phyloP scores from a whole-genome alignment of 2,797 vertebrate species.

The Microctenopoma steveboyesi region DNA sequence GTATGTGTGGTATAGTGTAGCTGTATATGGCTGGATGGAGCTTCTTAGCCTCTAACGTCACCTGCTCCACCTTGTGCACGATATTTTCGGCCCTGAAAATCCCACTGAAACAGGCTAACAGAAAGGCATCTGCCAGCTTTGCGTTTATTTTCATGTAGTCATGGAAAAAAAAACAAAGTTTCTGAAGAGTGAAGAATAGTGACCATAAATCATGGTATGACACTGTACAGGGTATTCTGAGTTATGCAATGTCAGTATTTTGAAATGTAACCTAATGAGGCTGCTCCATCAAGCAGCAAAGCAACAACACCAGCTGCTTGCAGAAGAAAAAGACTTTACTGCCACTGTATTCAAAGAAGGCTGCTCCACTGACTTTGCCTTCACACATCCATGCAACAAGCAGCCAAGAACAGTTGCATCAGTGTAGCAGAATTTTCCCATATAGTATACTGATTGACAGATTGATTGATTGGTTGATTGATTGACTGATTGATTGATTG shows the following conservation, averaged over 20 bases:
- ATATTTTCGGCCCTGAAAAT: constrained; percentile 37
- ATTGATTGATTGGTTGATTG: constrained; percentile 1
- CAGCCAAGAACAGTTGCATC: constrained; percentile 23
- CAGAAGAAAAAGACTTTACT: constrained; percentile 46
- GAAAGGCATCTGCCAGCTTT: constrained; percentile 46
- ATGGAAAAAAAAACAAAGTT: constrained; percentile 66
- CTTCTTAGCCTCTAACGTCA: constrained; percentile 30
- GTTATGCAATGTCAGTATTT: constrained; percentile 64
- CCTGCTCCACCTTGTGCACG: constrained; percentile 38
- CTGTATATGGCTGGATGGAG: constrained; percentile 23
- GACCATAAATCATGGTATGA: constrained; percentile 73
- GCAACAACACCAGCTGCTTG: constrained; percentile 51
- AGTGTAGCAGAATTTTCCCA: constrained; percentile 13
- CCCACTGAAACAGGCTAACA: constrained; percentile 48
- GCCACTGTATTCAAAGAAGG: constrained; percentile 50
- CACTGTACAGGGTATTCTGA: constrained; percentile 54
- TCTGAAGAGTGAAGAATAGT: constrained; percentile 64
- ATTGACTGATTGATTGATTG: constrained; percentile 4
- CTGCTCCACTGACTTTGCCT: constrained; percentile 38
- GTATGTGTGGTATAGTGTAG: constrained; percentile 20
- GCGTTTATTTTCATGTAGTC: constrained; percentile 73
- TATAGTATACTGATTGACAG: neutral
- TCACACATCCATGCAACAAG: constrained; percentile 31
- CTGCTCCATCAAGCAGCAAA: constrained; percentile 58
- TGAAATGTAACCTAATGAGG: constrained; percentile 72